A percentile compares a stretch with the other conserved stretches of the same genome.
phyloP scores from a whole-genome alignment of 2,888 invertebrate species.

The Rhabditophanes sp. region DNA sequence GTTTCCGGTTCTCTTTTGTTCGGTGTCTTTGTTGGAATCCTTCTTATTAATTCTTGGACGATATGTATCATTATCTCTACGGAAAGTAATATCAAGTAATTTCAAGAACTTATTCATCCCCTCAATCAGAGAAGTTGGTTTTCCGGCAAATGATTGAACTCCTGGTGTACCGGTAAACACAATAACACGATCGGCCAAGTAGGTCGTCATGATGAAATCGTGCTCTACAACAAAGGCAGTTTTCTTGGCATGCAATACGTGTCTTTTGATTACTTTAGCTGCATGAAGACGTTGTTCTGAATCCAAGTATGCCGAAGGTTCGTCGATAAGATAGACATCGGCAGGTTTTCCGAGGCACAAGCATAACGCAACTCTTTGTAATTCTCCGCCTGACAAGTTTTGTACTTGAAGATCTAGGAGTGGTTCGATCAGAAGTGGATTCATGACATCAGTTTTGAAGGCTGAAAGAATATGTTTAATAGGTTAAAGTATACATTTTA shows the following conservation, averaged over 20 bases:
- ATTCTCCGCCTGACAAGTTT: conserved; percentile 94
- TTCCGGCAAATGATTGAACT: conserved; percentile 54
- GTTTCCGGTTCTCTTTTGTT: conserved; percentile 89
- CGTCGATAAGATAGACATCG: conserved; percentile 93
- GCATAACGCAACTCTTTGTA: conserved; percentile 87
- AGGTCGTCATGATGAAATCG: conserved; percentile 99
- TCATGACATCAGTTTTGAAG: conserved; percentile 96
- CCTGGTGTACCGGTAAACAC: conserved; percentile 92
- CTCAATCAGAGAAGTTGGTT: conserved; percentile 68
- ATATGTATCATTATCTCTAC: conserved; percentile 95
- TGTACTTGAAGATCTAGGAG: conserved; percentile 51
- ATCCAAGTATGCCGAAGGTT: conserved; percentile 94
- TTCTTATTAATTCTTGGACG: conserved; percentile 92
- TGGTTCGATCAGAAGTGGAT: conserved; percentile 47
- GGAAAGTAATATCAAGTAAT: conserved; percentile 85
- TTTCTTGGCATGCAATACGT: conserved; percentile 94
- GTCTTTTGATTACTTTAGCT: conserved; percentile 91
- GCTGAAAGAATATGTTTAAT: no score
- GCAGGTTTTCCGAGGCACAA: conserved; percentile 94
- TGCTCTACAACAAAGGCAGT: conserved; percentile 99
- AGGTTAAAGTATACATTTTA: no score
- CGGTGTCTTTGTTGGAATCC: conserved; percentile 59
- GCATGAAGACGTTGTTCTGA: conserved; percentile 99
- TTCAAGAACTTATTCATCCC: conserved; percentile 97
- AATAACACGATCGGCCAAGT: conserved; percentile 86